phyloP scores from a whole-genome alignment of 2,888 invertebrate genomes.

The Tipula vernalis region DNA sequence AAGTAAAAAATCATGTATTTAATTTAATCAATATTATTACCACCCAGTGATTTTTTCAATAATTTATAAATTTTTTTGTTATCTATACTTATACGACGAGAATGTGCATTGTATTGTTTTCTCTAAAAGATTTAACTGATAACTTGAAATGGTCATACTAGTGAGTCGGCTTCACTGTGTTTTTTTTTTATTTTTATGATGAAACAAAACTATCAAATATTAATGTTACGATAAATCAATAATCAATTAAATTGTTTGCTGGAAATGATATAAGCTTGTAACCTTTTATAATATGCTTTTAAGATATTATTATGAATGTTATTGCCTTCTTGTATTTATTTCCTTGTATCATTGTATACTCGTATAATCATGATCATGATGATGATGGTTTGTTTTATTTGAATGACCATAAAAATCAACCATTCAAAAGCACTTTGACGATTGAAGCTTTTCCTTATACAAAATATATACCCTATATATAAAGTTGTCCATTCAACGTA shows the following conservation, averaged over 20 bases:
- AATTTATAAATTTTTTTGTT: neutral
- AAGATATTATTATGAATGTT: neutral
- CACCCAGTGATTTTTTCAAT: neutral
- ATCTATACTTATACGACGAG: neutral
- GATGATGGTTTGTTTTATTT: neutral
- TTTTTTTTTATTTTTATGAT: neutral
- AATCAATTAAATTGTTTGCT: neutral
- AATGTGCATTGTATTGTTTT: neutral
- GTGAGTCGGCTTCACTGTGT: neutral
- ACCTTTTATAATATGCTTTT: constrained; percentile 4
- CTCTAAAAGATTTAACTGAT: neutral
- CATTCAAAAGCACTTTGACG: constrained; percentile 4
- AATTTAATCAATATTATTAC: neutral
- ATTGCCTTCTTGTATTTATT: constrained; percentile 4
- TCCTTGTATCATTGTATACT: neutral
- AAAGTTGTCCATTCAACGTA: neutral
- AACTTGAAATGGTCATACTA: neutral
- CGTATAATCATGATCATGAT: neutral
- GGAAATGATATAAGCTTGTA: neutral
- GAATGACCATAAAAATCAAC: neutral
- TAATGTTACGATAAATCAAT: neutral
- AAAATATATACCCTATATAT: neutral
- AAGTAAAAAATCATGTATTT: neutral
- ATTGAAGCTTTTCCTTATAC: neutral
- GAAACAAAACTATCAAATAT: neutral